phyloP scores from a whole-genome alignment of 37 sponge, comb jelly and placozoan genomes.

The Chondrosia reniformis region DNA sequence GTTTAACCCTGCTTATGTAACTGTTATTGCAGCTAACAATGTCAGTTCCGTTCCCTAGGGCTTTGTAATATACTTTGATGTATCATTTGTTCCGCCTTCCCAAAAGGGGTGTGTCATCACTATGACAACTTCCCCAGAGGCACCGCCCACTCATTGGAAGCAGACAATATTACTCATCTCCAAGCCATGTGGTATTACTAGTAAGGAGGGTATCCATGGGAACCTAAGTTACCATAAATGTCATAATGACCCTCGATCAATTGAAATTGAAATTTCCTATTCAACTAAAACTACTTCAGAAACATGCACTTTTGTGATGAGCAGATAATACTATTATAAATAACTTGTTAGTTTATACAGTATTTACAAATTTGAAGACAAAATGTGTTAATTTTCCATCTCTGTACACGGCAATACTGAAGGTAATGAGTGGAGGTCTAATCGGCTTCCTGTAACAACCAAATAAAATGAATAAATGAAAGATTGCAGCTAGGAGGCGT shows the following conservation, averaged over 20 bases:
- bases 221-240: not conserved
- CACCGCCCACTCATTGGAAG: conserved; percentile 77
- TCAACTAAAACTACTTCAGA: not conserved
- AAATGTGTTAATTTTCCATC: too few relatives aligned
- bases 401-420: too few relatives aligned
- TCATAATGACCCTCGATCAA: not conserved
- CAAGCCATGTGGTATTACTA: not conserved
- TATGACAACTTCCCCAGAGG: conserved; percentile 56
- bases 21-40: not conserved
- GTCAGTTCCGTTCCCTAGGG: conserved; percentile 33
- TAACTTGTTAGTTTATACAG: too few relatives aligned
- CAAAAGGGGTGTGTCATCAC: not conserved
- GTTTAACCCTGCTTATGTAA: not conserved
- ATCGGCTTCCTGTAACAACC: too few relatives aligned
- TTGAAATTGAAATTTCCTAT: not conserved
- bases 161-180: conserved; percentile 69
- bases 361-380: too few relatives aligned
- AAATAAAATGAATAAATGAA: too few relatives aligned
- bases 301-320: too few relatives aligned
- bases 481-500: too few relatives aligned
- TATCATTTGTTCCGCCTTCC: conserved; percentile 26
- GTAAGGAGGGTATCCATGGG: not conserved
- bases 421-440: too few relatives aligned
- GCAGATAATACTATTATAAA: too few relatives aligned
- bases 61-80: conserved; percentile 70